Base-by-base conservation (phyloP, 1,140 invertebrate species). In the Drosophila nigromelanica region DNA sequence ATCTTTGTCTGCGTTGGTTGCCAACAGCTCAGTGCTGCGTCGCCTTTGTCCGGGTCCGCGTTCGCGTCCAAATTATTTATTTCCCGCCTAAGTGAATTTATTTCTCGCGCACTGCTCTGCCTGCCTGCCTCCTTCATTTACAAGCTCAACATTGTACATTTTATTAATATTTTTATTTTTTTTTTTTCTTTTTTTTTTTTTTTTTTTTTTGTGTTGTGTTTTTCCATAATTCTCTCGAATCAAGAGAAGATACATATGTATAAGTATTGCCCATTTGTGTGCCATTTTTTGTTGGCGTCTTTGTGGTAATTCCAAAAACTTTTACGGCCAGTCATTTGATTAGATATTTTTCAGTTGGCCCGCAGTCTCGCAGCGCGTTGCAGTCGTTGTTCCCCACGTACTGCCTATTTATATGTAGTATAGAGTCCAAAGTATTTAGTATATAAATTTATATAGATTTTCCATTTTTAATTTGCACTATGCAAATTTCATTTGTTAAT, bases 31-130 rank as follows among this genome's bases (percentile, higher is more conserved):
- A 76, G 74, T 76, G 62, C 58, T 59, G 74, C 74, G 56, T 58
- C 63, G 74, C 52, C 74, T 47, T 66, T 73, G 74, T 73, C 54
- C 47, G 69, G 56, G 66, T 67, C 64, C 79, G 76, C 69, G 71
- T 71, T 69, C 71, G 55, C 69, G 70, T 58, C 63, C 55, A 45
- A 62, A 64, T 48, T 37, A 39, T 52, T 14, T 39, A 59, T 50
- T 55, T 24, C 33, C 43, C 40, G 51, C 50, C 45, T 47, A 68
- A 68, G 73, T 76, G 69, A 45, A 58, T 59, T 62, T 39, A 55
- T 40, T 51, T 56, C 56, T 51, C 15, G 6, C 60, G 27, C 33
- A 40, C 27, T 18, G 21, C 35, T 50, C 14, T 5, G 12, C 15
- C 12, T 5, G 12, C 15, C 12, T 6, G 39, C 39, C 39, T 40